Evolutionary conservation across 2,888 invertebrate species (phyloP).

Genomic region (Dermolepida albohirtum): DNA sequence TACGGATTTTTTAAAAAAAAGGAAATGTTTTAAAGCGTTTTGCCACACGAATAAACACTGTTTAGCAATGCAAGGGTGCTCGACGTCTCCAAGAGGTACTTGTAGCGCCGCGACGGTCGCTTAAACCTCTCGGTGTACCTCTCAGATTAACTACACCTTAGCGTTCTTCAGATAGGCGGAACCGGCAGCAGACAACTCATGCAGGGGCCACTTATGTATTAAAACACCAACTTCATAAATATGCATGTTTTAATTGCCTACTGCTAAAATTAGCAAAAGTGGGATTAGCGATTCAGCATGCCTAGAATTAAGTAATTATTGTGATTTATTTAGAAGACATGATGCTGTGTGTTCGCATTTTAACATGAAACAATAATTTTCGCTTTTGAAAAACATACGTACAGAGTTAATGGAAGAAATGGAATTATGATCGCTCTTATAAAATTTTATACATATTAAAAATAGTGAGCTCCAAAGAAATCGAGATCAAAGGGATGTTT

Average conservation of each 20-base stretch:
- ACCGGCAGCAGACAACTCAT: conserved; percentile 43
- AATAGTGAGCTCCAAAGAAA: background rate
- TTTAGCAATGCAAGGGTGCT: conserved; percentile 56
- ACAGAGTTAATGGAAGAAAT: background rate
- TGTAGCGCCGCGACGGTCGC: conserved; percentile 55
- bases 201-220: conserved; percentile 50
- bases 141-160: conserved; percentile 53
- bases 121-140: conserved; percentile 50
- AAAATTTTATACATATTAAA: background rate
- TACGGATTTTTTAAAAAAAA: conserved; percentile 33
- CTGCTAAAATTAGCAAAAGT: conserved; percentile 53
- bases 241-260: conserved; percentile 54
- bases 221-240: conserved; percentile 53
- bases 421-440: background rate
- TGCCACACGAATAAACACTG: conserved; percentile 56
- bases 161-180: conserved; percentile 47
- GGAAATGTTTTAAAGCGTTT: conserved; percentile 50
- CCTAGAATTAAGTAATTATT: conserved; percentile 53
- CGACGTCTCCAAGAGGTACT: conserved; percentile 54
- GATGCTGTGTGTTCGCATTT: background rate
- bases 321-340: conserved; percentile 50
- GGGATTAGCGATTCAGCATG: conserved; percentile 52
- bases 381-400: too few relatives aligned
- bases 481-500: background rate
- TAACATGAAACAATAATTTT: conserved; percentile 4